Percentiles rank a stretch among this genome's conserved stretches.
These are phyloP conservation scores for Drosophila melanosoma DNA, from an alignment of 2,888 invertebrate species.

Conservation along the genomic window DNA sequence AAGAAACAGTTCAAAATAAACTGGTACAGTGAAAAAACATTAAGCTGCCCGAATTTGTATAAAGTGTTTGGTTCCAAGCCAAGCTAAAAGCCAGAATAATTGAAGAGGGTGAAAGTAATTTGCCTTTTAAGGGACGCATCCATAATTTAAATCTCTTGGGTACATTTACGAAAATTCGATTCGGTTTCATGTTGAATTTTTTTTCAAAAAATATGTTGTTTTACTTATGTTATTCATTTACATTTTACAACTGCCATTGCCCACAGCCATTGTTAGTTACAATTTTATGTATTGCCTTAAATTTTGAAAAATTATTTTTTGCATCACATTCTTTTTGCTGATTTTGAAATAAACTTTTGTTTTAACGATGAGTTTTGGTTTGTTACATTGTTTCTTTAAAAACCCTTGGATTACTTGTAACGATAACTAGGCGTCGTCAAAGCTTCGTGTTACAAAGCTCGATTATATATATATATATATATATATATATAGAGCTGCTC, in stretches of 20 bases:
- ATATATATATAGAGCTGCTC: not conserved
- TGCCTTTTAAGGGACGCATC: conserved; percentile 15
- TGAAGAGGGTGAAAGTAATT: not conserved
- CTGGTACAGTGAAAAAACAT: not conserved
- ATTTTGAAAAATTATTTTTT: conserved; percentile 5
- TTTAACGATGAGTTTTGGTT: conserved; percentile 16
- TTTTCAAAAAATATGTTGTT: not conserved
- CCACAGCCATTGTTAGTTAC: not conserved
- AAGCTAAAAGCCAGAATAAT: not conserved
- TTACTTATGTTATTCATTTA: conserved; percentile 26
- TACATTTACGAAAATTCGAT: conserved; percentile 19
- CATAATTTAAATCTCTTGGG: conserved; percentile 37
- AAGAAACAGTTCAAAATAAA: not conserved
- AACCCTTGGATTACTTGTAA: not conserved
- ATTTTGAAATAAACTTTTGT: conserved; percentile 24
- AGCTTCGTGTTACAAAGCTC: conserved; percentile 33
- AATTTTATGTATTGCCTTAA: conserved; percentile 17
- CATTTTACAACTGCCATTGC: conserved; percentile 18
- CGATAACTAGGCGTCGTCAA: conserved; percentile 41
- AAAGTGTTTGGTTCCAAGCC: not conserved
- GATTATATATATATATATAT: conserved; percentile 31
- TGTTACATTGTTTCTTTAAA: not conserved
- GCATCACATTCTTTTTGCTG: conserved; percentile 1
- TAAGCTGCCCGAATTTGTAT: not conserved
- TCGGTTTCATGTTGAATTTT: conserved; percentile 23